Percentiles rank a stretch among this genome's conserved stretches.
phyloP scores from a whole-genome alignment of 2,888 invertebrate genomes.

The Dorcus hopei region DNA sequence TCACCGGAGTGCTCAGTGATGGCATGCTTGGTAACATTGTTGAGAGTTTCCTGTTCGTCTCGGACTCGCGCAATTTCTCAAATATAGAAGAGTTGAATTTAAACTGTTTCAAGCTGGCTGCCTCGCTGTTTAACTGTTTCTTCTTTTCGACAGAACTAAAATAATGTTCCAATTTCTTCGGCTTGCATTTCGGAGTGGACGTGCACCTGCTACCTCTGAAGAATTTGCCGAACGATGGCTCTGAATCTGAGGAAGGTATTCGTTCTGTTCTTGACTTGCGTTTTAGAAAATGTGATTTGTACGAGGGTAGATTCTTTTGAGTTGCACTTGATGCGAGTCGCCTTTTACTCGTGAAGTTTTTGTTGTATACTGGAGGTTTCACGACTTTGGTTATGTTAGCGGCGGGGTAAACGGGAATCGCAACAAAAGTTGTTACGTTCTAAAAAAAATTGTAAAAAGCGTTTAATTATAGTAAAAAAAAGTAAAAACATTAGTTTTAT shows the following conservation, averaged over 20 bases:
- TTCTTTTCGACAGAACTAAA: constrained; percentile 4
- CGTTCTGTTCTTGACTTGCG: background rate
- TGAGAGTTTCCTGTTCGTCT: background rate
- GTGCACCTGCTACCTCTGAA: background rate
- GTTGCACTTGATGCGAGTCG: constrained; percentile 2
- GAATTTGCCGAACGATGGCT: background rate
- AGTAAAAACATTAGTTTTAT: too few species aligned
- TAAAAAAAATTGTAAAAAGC: background rate
- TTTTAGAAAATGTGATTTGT: too few species aligned
- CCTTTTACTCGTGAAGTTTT: constrained; percentile 16
- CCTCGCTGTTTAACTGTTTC: background rate
- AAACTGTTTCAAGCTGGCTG: constrained; percentile 3
- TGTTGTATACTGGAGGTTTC: constrained; percentile 27
- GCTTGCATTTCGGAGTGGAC: constrained; percentile 10
- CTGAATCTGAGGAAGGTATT: background rate
- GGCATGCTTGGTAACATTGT: constrained; percentile 46
- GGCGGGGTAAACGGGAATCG: constrained; percentile 3
- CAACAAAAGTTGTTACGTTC: background rate
- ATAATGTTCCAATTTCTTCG: constrained; percentile 22
- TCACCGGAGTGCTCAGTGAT: constrained; percentile 34
- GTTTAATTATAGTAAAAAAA: too few species aligned
- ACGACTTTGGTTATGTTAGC: constrained; percentile 20
- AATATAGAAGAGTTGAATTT: constrained; percentile 36
- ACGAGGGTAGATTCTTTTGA: background rate
- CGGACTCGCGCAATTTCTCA: constrained; percentile 14